These are phyloP conservation scores for Columba janthina DNA, from an alignment of 2,113 vertebrate genomes.

Conservation along the genomic window DNA sequence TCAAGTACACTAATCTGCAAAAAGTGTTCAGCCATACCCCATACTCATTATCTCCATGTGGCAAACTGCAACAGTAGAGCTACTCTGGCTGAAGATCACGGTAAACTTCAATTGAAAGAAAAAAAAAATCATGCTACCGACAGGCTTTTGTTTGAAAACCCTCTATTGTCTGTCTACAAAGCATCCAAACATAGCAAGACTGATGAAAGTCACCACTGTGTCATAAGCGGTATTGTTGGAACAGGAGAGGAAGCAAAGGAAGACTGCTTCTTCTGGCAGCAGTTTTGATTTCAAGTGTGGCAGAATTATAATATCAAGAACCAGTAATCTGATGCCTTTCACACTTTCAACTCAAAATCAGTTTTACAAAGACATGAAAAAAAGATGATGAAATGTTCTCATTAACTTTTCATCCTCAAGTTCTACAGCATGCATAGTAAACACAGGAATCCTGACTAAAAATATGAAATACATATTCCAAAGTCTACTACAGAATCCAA, in stretches of 20 bases:
- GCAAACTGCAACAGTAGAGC: neutral
- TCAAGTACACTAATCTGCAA: neutral
- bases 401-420: neutral
- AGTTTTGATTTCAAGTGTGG: neutral
- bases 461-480: neutral
- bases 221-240: neutral
- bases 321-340: neutral
- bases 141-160: neutral
- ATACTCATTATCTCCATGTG: neutral
- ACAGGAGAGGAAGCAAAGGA: neutral
- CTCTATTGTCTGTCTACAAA: neutral
- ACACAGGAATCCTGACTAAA: neutral
- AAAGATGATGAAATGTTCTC: neutral
- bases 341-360: neutral
- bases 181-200: neutral
- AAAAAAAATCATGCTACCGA: neutral
- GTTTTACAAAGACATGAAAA: neutral
- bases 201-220: neutral
- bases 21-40: neutral
- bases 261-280: neutral
- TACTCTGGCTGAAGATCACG: neutral
- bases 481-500: neutral
- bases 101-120: neutral
- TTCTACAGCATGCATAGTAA: neutral
- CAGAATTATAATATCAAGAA: neutral